phyloP scores from a whole-genome alignment of 2,113 vertebrate genomes.

The pig (Sus scrofa) region DNA sequence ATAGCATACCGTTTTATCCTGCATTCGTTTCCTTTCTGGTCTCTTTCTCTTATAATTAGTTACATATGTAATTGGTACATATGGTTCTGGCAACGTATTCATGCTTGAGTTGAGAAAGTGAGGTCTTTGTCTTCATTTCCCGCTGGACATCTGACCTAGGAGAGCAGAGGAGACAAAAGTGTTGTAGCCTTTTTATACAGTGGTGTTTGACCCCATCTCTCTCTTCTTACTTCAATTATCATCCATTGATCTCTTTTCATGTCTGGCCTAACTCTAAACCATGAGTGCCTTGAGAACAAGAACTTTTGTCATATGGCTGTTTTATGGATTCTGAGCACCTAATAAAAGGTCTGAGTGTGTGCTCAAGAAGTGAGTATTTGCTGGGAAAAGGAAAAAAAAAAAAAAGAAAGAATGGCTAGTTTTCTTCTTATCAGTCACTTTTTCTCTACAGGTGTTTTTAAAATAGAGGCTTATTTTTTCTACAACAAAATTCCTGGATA shows the following conservation, averaged over 20 bases:
- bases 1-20: neutral
- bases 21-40: neutral
- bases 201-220: neutral
- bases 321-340: neutral
- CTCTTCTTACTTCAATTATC: neutral
- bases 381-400: neutral
- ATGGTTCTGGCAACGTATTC: neutral
- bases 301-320: neutral
- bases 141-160: neutral
- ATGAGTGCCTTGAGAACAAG: neutral
- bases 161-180: neutral
- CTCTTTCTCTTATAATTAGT: neutral
- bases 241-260: neutral
- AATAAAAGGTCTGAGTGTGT: neutral
- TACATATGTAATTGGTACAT: neutral
- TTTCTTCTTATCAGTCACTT: neutral
- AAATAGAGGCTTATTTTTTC: neutral
- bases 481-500: neutral
- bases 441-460: neutral
- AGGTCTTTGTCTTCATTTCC: slow-evolving; percentile 53
- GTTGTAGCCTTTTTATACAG: neutral
- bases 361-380: neutral
- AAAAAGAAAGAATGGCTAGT: neutral
- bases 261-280: neutral
- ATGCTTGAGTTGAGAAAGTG: neutral